phyloP scores from a whole-genome alignment of 1,140 invertebrate genomes.

The Nomia melanderi region DNA sequence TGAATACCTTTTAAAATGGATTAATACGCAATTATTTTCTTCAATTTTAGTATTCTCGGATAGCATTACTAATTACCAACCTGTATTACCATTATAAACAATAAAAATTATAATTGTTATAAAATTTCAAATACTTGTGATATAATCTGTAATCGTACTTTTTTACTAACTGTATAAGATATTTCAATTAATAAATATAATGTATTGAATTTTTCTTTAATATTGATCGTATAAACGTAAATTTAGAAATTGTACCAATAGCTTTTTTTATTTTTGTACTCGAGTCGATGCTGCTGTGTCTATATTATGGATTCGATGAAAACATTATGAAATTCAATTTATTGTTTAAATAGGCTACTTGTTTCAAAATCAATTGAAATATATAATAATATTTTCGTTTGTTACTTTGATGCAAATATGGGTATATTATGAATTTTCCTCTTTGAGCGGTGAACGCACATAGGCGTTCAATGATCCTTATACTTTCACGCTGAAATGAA shows the following conservation, averaged over 20 bases:
- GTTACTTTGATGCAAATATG: neutral
- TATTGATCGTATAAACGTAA: neutral
- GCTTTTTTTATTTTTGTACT: neutral
- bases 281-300: neutral
- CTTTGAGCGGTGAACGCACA: neutral
- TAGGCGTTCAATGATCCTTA: no score
- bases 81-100: rapidly evolving
- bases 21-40: neutral
- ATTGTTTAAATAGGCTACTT: no score
- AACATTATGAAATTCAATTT: neutral
- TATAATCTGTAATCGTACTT: neutral
- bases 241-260: neutral
- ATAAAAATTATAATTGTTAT: conserved; percentile 1
- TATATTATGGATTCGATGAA: neutral
- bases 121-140: neutral
- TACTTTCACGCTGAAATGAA: no score
- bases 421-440: neutral
- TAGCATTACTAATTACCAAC: no score
- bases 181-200: neutral
- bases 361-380: no score
- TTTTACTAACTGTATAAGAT: no score
- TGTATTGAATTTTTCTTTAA: no score
- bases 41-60: rapidly evolving
- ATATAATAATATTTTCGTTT: no score
- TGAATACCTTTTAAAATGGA: neutral